Percentiles rank a stretch among this genome's conserved stretches.
Conservation (phyloP, 2,113 vertebrate species). For the Eublepharis macularius region DNA sequence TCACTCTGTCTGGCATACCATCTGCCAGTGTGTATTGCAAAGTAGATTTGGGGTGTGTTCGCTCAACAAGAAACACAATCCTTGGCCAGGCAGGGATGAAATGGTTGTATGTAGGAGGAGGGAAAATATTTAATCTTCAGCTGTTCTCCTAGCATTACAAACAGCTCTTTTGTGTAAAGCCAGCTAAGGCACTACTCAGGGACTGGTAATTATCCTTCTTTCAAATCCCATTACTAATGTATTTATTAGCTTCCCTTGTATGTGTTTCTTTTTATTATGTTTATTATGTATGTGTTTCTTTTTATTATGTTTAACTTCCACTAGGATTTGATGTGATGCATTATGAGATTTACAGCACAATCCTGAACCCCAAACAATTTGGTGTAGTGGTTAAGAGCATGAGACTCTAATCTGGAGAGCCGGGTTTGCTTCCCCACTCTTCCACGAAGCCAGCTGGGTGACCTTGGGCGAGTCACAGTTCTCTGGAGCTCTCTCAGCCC, state of each 20-base stretch:
- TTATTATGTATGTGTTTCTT: neutral
- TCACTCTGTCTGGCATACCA: constrained; percentile 26
- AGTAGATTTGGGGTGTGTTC: constrained; percentile 20
- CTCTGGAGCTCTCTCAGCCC: too few species aligned
- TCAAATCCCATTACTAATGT: neutral
- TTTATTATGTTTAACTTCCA: neutral
- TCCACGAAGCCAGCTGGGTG: too few species aligned
- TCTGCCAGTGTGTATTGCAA: constrained; percentile 19
- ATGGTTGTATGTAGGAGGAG: neutral
- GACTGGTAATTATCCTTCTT: neutral
- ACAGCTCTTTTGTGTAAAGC: neutral
- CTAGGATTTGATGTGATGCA: neutral
- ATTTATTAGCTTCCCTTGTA: neutral
- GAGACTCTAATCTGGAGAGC: too few species aligned
- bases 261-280: neutral
- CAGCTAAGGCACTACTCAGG: neutral
- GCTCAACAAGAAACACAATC: constrained; percentile 2
- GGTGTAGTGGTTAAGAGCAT: too few species aligned
- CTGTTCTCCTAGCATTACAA: constrained; percentile 3
- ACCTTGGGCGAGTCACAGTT: too few species aligned
- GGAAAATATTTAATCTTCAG: constrained; percentile 3
- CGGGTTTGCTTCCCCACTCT: too few species aligned
- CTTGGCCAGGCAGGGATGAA: neutral
- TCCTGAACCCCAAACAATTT: too few species aligned
- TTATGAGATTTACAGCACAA: neutral